These are phyloP conservation scores for Orchestia grillus DNA, from an alignment of 1,140 invertebrate genomes.

Conservation along the genomic window DNA sequence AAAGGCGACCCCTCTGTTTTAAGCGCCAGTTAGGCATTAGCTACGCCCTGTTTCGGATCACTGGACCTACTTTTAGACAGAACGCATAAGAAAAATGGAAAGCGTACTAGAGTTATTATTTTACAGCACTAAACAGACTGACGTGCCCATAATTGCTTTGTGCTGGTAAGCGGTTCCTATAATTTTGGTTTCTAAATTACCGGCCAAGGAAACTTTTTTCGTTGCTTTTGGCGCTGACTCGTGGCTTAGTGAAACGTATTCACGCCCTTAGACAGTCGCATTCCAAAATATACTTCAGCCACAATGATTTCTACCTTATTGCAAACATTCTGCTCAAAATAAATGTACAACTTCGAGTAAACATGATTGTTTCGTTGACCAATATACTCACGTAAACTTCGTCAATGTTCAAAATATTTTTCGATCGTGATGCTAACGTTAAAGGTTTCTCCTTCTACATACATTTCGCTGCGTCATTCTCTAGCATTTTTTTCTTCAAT, in stretches of 20 bases:
- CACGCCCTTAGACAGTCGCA: too few species aligned
- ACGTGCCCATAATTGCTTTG: not conserved
- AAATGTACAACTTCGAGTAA: not conserved
- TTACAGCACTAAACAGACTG: not conserved
- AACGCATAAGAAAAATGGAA: not conserved
- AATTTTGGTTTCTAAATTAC: not conserved
- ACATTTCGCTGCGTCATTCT: not conserved
- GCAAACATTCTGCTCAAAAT: not conserved
- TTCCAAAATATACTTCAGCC: too few species aligned
- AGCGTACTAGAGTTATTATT: not conserved
- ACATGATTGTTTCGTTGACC: not conserved
- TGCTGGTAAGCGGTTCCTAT: not conserved
- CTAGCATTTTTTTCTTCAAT: not conserved
- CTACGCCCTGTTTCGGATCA: not conserved
- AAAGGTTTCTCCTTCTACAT: not conserved
- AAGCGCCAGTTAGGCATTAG: not conserved
- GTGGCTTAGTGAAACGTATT: too few species aligned
- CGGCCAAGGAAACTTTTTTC: not conserved
- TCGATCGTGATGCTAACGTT: not conserved
- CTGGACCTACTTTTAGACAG: not conserved
- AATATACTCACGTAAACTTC: not conserved
- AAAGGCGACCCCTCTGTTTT: not conserved
- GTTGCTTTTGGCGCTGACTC: not conserved
- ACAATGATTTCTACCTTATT: not conserved
- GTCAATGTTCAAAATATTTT: not conserved